Conservation (phyloP, 1,140 invertebrate species). For the Chironomus striatipennis region DNA sequence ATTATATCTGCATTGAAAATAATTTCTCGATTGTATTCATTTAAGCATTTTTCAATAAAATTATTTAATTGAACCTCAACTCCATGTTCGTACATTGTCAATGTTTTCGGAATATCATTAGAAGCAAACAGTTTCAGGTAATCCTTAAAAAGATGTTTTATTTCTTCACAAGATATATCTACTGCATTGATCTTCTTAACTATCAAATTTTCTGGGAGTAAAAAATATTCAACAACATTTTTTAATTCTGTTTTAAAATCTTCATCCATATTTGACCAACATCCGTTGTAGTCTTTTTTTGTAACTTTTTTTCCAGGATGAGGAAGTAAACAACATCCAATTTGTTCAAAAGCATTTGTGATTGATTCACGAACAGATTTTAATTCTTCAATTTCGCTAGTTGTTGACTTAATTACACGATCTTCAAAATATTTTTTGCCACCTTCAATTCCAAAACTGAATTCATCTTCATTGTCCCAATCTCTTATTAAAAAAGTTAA, state of each 20-base stretch:
- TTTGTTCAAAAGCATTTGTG: background rate
- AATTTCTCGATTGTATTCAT: no score
- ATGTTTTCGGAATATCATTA: background rate
- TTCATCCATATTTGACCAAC: background rate
- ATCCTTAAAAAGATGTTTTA: background rate
- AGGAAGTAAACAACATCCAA: background rate
- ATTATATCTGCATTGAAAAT: no score
- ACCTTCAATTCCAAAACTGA: background rate
- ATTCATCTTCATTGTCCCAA: background rate
- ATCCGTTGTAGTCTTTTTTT: background rate
- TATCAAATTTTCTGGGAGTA: background rate
- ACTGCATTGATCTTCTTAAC: background rate
- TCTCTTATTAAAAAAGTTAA: slow-evolving; percentile 57
- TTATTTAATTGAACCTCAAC: background rate
- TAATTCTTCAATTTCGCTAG: background rate
- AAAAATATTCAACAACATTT: background rate
- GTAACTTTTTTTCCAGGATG: background rate
- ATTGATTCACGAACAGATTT: background rate
- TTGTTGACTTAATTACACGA: background rate
- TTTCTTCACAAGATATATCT: background rate
- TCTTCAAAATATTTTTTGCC: background rate
- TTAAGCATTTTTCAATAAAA: no score
- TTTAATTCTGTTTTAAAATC: background rate
- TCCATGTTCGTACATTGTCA: background rate
- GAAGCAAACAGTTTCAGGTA: background rate